phyloP scores from a whole-genome alignment of 2,797 vertebrate species.

The Alca torda region DNA sequence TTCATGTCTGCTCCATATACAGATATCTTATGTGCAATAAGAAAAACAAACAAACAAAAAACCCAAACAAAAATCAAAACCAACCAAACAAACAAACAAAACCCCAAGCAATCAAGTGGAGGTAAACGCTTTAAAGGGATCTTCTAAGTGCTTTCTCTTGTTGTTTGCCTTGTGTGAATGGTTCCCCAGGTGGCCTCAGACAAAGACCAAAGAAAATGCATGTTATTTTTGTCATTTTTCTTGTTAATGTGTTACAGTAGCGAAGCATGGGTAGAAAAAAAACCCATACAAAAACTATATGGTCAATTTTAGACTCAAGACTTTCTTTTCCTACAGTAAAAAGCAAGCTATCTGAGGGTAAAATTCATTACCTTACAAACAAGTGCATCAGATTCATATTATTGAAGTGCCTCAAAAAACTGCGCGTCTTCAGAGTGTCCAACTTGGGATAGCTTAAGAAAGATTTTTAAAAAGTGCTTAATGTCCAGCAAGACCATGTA shows the following conservation, averaged over 20 bases:
- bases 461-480: neutral
- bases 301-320: neutral
- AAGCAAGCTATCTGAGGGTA: neutral
- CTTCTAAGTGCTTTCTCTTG: neutral
- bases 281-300: neutral
- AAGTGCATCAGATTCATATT: neutral
- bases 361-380: neutral
- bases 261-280: neutral
- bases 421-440: neutral
- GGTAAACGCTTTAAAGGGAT: neutral
- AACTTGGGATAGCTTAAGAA: neutral
- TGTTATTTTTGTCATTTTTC: neutral
- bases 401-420: neutral
- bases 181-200: neutral
- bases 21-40: neutral
- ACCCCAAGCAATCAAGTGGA: neutral
- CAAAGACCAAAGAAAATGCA: neutral
- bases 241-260: neutral
- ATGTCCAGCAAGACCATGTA: neutral
- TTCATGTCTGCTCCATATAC: neutral
- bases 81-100: neutral
- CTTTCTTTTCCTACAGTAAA: neutral
- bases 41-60: no score
- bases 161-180: neutral
- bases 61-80: no score